A percentile compares a stretch with the other conserved stretches of the same genome.
Conservation (phyloP, 1,140 invertebrate genomes). For the Drosophila nikananu region DNA sequence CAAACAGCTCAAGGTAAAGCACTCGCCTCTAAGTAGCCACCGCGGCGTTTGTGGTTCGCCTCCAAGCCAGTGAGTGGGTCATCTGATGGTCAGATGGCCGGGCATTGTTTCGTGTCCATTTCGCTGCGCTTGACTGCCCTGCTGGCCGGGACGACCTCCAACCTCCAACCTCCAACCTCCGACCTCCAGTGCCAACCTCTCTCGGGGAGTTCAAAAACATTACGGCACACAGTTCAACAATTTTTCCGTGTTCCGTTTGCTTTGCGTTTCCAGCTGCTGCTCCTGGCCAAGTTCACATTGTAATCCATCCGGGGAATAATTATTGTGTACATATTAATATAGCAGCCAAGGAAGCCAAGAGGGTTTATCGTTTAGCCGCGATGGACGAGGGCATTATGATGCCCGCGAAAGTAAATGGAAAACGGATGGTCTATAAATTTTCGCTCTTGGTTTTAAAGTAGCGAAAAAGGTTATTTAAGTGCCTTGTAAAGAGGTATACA, state of each 20-base stretch:
- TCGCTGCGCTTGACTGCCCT: conserved; percentile 57
- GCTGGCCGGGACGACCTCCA: neutral
- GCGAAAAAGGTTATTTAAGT: conserved; percentile 32
- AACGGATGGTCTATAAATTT: conserved; percentile 72
- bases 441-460: conserved; percentile 25
- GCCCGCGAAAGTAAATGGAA: conserved; percentile 53
- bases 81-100: conserved; percentile 19
- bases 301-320: conserved; percentile 82
- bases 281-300: conserved; percentile 67
- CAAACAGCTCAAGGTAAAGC: conserved; percentile 29
- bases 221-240: conserved; percentile 54
- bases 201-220: conserved; percentile 63
- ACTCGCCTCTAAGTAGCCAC: conserved; percentile 11
- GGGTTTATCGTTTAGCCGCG: conserved; percentile 63
- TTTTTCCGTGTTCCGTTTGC: conserved; percentile 57
- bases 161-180: too few species aligned
- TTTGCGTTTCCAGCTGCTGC: conserved; percentile 52
- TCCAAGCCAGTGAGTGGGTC: conserved; percentile 27
- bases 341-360: conserved; percentile 58
- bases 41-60: conserved; percentile 18
- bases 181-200: conserved; percentile 10
- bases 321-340: conserved; percentile 83
- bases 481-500: conserved; percentile 6
- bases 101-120: conserved; percentile 62
- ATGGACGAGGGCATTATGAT: conserved; percentile 51